A percentile compares a stretch with the other conserved stretches of the same genome.
Evolutionary conservation across 1,140 invertebrate species (phyloP).

Genomic region (Drosophila albomicans): DNA sequence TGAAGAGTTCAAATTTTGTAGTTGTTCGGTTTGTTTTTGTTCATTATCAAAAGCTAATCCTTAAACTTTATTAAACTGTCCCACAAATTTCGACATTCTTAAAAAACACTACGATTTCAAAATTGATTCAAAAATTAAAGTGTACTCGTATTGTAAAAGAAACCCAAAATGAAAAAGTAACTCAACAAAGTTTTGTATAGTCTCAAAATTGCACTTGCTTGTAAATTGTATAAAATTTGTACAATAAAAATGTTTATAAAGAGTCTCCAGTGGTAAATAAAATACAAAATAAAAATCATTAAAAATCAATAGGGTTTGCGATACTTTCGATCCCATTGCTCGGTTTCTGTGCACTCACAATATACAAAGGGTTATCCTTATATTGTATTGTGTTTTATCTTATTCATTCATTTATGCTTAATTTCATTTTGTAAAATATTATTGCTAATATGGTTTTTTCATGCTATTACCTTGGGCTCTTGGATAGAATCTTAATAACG

Average conservation of each 20-base stretch:
- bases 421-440: slow-evolving; percentile 49
- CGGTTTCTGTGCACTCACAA: slow-evolving; percentile 23
- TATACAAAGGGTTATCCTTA: slow-evolving; percentile 10
- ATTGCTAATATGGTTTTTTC: slow-evolving; percentile 49
- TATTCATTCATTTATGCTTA: slow-evolving; percentile 30
- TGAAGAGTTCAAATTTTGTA: slow-evolving; percentile 14
- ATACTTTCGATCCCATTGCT: slow-evolving; percentile 36
- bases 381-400: slow-evolving; percentile 23
- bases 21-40: slow-evolving; percentile 50
- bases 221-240: slow-evolving; percentile 50
- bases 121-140: slow-evolving; percentile 43
- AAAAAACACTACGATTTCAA: slow-evolving; percentile 58
- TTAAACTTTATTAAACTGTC: slow-evolving; percentile 51
- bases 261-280: slow-evolving; percentile 12
- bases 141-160: slow-evolving; percentile 14
- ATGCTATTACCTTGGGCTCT: slow-evolving; percentile 37
- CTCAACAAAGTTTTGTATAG: slow-evolving; percentile 31
- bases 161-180: slow-evolving; percentile 24
- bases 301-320: slow-evolving; percentile 31
- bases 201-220: slow-evolving; percentile 33
- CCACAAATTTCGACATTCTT: slow-evolving; percentile 61
- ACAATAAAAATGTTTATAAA: slow-evolving; percentile 34
- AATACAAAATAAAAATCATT: slow-evolving; percentile 23
- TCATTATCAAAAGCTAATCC: slow-evolving; percentile 77
- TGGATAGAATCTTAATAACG: slow-evolving; percentile 63